Base-by-base conservation (phyloP, 1,140 invertebrate genomes). In the Monomorium pharaonis region DNA sequence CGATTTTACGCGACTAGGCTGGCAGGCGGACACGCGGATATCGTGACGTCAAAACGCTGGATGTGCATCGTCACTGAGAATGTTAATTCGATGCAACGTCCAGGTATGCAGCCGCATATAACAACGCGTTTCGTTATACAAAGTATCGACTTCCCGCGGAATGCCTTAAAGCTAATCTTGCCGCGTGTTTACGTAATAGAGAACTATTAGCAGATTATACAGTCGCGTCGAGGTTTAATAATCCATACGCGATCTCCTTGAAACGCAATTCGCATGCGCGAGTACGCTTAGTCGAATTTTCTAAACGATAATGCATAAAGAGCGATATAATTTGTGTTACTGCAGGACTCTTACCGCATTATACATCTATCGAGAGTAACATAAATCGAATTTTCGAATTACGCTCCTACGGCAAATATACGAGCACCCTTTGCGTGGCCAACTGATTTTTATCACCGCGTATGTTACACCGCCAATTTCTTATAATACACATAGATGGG, bases 401-500 rank as follows among this genome's bases (percentile, higher is more conserved):
- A 78, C 67, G 30, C 86, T 75, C 84, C 9, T 37, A 78, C 33
- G 84, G 47, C 54, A 56, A 42, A 86, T 88, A 27, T n/a, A 30
- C 18, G 47, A 54, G n/a, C n/a, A 49, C 65, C 69, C 54, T 84
- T 83, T 84, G 75, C 87, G 51, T 89, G 70, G 87, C 80, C 77
- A 87, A 91, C 85, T 87, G 90, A 91, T 91, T 91, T 89, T 87
- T 91, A 91, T 91, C 90, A 47, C 21, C 77, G 33, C n/a, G 49
- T 85, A 60, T 62, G 86, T 78, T 84, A 74, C 77, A 54, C 75
- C 62, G 56, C 44, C 86, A 70, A 88, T 88, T 90, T 87, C 78
- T 91, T 84, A 62, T 27, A 69, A 75, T 85, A 81, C 54, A 85
- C 49, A 78, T 84, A 84, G 85, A 42, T 63, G 51, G 62, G 30